Evolutionary conservation across 2,797 vertebrate species (phyloP).

Genomic region (Onychomys arenicola): DNA sequence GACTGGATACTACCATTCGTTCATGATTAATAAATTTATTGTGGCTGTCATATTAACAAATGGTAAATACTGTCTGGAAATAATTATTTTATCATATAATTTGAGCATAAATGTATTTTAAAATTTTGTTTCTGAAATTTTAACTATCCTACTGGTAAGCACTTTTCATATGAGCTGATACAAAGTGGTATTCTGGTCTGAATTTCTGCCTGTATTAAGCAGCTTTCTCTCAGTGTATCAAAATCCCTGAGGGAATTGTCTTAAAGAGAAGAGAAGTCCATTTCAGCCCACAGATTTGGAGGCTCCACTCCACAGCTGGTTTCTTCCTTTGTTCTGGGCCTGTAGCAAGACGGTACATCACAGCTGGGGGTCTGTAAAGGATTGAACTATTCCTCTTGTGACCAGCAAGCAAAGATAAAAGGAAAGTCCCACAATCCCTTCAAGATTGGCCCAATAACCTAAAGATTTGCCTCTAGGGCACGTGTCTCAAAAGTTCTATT

Average conservation of each 20-base stretch:
- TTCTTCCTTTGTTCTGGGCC: neutral
- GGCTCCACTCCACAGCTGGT: too few relatives aligned
- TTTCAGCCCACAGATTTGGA: neutral
- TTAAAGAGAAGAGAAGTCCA: neutral
- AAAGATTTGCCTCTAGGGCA: neutral
- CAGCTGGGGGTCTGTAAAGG: neutral
- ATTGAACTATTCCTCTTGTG: neutral
- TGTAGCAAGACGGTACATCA: too few relatives aligned
- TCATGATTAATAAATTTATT: conserved; percentile 31
- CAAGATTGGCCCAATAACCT: neutral
- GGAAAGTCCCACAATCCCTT: neutral
- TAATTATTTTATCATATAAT: conserved; percentile 8
- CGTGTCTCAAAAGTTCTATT: neutral
- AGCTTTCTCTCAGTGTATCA: neutral
- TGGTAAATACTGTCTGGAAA: conserved; percentile 28
- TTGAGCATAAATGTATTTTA: conserved; percentile 21
- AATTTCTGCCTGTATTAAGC: neutral
- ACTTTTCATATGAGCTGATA: neutral
- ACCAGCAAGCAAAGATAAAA: neutral
- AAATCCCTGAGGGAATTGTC: neutral
- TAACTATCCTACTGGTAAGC: conserved; percentile 27
- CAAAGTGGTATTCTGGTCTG: conserved; percentile 12
- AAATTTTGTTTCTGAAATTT: conserved; percentile 35
- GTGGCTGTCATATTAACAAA: neutral
- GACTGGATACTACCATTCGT: neutral